Evolutionary conservation across 2,113 vertebrate species (phyloP).

Genomic region (Penelope pileata): DNA sequence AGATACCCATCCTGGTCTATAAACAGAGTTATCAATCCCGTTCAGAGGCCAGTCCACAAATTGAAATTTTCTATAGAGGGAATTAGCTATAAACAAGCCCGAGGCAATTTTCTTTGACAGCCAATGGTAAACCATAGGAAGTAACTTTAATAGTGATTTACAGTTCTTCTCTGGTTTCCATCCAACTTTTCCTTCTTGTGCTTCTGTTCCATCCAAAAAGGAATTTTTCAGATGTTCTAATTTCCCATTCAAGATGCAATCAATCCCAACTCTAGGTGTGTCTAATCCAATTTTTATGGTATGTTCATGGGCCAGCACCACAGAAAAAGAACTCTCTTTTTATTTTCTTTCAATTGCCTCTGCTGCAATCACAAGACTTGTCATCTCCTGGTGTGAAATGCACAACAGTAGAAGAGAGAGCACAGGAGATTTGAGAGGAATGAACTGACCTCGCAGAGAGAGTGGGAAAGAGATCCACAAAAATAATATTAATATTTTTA

Average conservation of each 20-base stretch:
- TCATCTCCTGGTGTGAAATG: slow-evolving; percentile 71
- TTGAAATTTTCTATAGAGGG: slow-evolving; percentile 72
- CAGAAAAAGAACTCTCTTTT: slow-evolving; percentile 54
- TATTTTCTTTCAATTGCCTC: slow-evolving; percentile 69
- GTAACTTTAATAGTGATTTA: slow-evolving; percentile 76
- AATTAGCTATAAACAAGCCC: slow-evolving; percentile 75
- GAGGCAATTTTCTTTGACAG: slow-evolving; percentile 75
- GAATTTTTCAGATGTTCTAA: slow-evolving; percentile 77
- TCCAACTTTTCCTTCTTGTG: slow-evolving; percentile 75
- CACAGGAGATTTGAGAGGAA: background rate
- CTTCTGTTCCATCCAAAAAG: slow-evolving; percentile 67
- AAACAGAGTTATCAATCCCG: slow-evolving; percentile 76
- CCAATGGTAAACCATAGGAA: slow-evolving; percentile 72
- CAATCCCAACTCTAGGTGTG: slow-evolving; percentile 71
- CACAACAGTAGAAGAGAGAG: slow-evolving; percentile 58
- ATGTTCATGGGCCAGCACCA: slow-evolving; percentile 56
- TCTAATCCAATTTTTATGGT: slow-evolving; percentile 73
- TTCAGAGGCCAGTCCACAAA: slow-evolving; percentile 73
- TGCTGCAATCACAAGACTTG: slow-evolving; percentile 66
- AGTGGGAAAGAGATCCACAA: background rate
- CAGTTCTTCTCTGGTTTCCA: slow-evolving; percentile 77
- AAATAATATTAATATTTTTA: slow-evolving; percentile 35
- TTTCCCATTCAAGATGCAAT: slow-evolving; percentile 78
- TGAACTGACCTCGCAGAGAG: background rate
- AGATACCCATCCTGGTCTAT: slow-evolving; percentile 61